Percentiles rank a stretch among this genome's conserved stretches.
Evolutionary conservation across 2,888 invertebrate species (phyloP).

Genomic region (Palloptera scutellata): DNA sequence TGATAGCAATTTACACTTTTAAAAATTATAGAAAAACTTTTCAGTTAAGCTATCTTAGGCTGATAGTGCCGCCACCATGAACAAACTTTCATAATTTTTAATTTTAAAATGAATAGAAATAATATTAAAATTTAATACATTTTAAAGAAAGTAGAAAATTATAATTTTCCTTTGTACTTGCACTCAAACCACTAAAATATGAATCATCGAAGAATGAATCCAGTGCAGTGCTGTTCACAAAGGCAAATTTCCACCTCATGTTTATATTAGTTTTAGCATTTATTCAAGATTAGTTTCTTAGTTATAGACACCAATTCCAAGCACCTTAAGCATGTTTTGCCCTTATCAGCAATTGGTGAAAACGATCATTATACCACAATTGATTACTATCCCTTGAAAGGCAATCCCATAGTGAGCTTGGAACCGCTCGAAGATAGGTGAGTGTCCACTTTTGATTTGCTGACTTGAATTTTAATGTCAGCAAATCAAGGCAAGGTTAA

Average conservation of each 20-base stretch:
- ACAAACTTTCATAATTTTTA: too few relatives aligned
- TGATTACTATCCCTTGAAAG: constrained; percentile 95
- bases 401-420: constrained; percentile 81
- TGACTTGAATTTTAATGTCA: constrained; percentile 51
- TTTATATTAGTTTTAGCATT: constrained; percentile 64
- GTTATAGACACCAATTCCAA: constrained; percentile 76
- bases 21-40: too few relatives aligned
- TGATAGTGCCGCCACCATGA: too few relatives aligned
- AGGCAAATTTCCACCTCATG: constrained; percentile 62
- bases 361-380: constrained; percentile 83
- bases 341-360: constrained; percentile 60
- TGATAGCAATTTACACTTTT: too few relatives aligned
- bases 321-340: constrained; percentile 74
- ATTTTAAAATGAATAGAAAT: too few relatives aligned
- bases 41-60: too few relatives aligned
- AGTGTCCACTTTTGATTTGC: constrained; percentile 59
- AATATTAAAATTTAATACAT: too few relatives aligned
- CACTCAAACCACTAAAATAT: background rate
- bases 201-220: constrained; percentile 44
- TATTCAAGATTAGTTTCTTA: constrained; percentile 76
- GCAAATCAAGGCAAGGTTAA: constrained; percentile 57
- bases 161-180: too few relatives aligned
- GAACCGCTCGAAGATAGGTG: constrained; percentile 69
- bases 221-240: constrained; percentile 55
- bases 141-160: too few relatives aligned